These are phyloP conservation scores for Caenorhabditis japonica DNA, from an alignment of 2,888 invertebrate genomes.

Conservation along the genomic window DNA sequence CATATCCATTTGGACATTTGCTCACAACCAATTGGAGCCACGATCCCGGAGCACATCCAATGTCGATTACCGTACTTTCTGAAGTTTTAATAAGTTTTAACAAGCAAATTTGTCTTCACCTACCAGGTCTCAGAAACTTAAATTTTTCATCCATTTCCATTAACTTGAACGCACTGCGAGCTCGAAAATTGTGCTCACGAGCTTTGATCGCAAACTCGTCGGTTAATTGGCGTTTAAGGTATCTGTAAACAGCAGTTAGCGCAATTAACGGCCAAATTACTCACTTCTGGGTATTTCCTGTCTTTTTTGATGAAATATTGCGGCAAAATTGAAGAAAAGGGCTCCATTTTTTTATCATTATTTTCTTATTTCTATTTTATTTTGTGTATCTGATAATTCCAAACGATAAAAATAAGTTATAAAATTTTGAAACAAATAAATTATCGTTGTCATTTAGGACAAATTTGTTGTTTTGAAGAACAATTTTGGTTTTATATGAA, in stretches of 20 bases:
- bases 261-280: no score
- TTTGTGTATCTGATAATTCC: no score
- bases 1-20: slow-evolving; percentile 60
- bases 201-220: slow-evolving; percentile 69
- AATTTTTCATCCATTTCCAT: slow-evolving; percentile 74
- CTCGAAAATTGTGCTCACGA: slow-evolving; percentile 71
- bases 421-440: no score
- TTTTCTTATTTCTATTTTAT: no score
- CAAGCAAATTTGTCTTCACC: no score
- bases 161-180: slow-evolving; percentile 76
- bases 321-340: background rate
- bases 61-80: slow-evolving; percentile 65
- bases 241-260: slow-evolving; percentile 55
- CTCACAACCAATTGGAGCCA: slow-evolving; percentile 75
- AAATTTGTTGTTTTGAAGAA: no score
- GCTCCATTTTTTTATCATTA: no score
- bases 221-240: slow-evolving; percentile 67
- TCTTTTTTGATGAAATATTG: slow-evolving; percentile 23
- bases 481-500: background rate
- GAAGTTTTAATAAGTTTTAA: no score
- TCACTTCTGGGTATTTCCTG: slow-evolving; percentile 24
- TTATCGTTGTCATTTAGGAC: no score
- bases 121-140: slow-evolving; percentile 63
- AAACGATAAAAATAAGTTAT: no score
- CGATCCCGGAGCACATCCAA: slow-evolving; percentile 76